Conservation (phyloP, 2,113 vertebrate genomes). For the Condylura cristata region DNA sequence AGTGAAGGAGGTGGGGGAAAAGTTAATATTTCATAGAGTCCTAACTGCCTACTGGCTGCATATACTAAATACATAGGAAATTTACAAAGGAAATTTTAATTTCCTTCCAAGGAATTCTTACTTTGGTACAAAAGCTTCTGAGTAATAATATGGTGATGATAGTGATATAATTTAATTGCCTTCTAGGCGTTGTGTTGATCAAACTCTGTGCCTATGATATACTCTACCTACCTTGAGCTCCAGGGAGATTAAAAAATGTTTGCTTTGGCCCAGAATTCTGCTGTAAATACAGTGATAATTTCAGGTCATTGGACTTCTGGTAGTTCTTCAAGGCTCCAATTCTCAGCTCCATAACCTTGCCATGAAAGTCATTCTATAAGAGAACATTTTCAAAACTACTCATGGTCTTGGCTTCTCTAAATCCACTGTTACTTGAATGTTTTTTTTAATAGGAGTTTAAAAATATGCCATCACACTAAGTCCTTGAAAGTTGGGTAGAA, state of each 20-base stretch:
- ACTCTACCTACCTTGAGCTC: slow-evolving; percentile 54
- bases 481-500: slow-evolving; percentile 17
- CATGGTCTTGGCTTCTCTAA: slow-evolving; percentile 30
- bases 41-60: background rate
- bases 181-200: background rate
- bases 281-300: slow-evolving; percentile 69
- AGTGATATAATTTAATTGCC: background rate
- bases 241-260: slow-evolving; percentile 50
- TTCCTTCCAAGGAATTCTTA: slow-evolving; percentile 42
- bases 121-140: slow-evolving; percentile 7
- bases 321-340: slow-evolving; percentile 70
- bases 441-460: slow-evolving; percentile 37
- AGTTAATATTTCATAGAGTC: background rate
- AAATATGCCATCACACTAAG: background rate
- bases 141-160: slow-evolving; percentile 5
- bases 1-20: background rate
- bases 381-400: slow-evolving; percentile 57
- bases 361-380: slow-evolving; percentile 67
- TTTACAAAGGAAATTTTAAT: slow-evolving; percentile 48
- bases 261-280: slow-evolving; percentile 72
- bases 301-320: slow-evolving; percentile 69
- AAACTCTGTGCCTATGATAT: background rate
- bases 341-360: slow-evolving; percentile 73
- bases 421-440: background rate
- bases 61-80: background rate